A percentile compares a stretch with the other conserved stretches of the same genome.
Conservation (phyloP, 2,888 invertebrate species). For the Bhutanitis thaidina region DNA sequence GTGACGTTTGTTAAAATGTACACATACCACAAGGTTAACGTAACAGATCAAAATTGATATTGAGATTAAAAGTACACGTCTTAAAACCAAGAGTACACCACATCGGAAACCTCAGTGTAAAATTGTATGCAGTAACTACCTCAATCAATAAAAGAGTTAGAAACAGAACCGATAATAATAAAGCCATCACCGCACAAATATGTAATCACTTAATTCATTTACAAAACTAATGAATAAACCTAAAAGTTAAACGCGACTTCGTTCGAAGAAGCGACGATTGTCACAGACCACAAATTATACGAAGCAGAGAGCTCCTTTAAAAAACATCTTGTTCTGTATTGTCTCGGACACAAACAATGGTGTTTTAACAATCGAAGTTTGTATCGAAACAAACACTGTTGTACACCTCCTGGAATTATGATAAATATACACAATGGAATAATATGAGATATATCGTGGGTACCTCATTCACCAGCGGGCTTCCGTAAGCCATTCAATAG, state of each 20-base stretch:
- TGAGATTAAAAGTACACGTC: slow-evolving; percentile 35
- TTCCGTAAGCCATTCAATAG: neutral
- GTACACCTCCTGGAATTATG: slow-evolving; percentile 9
- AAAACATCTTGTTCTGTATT: slow-evolving; percentile 13
- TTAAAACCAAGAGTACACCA: slow-evolving; percentile 34
- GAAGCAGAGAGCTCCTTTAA: slow-evolving; percentile 7
- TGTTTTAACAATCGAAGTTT: slow-evolving; percentile 18
- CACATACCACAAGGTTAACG: slow-evolving; percentile 32
- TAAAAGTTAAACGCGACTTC: neutral
- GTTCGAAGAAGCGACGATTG: neutral
- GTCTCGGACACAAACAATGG: slow-evolving; percentile 20
- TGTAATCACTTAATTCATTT: slow-evolving; percentile 1
- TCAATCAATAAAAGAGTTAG: slow-evolving; percentile 33
- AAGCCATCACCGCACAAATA: slow-evolving; percentile 19
- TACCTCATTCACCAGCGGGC: neutral
- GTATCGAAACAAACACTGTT: slow-evolving; percentile 12
- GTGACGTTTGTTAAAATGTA: slow-evolving; percentile 10
- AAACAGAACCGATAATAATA: slow-evolving; percentile 25
- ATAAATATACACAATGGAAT: slow-evolving; percentile 2
- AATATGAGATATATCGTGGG: neutral
- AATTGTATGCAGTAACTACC: slow-evolving; percentile 41
- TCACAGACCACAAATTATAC: neutral
- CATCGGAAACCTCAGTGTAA: slow-evolving; percentile 39
- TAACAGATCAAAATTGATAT: slow-evolving; percentile 35
- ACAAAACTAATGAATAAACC: neutral